Conservation (phyloP, 2,797 vertebrate genomes). For the Myotis pilosus region DNA sequence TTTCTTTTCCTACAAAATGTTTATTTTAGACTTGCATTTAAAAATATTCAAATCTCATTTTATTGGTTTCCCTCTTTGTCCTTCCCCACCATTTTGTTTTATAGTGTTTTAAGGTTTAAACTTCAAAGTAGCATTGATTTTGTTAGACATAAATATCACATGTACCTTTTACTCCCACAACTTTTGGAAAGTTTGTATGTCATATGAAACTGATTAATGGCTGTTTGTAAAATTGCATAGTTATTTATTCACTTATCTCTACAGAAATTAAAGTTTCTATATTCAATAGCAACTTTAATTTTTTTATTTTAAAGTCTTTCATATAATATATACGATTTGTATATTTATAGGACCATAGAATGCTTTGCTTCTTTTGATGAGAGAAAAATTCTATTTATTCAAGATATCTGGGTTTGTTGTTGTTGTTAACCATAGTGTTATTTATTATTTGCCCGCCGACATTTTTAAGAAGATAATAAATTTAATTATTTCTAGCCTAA, state of each 20-base stretch:
- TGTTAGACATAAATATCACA: neutral
- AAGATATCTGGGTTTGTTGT: neutral
- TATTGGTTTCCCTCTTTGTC: neutral
- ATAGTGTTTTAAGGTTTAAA: neutral
- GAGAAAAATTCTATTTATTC: neutral
- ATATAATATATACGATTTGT: neutral
- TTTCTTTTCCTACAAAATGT: neutral
- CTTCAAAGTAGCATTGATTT: neutral
- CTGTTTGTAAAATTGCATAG: neutral
- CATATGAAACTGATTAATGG: neutral
- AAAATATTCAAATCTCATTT: neutral
- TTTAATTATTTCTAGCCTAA: neutral
- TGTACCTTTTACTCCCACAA: neutral
- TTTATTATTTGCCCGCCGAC: neutral
- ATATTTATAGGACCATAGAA: neutral
- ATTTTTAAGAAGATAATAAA: neutral
- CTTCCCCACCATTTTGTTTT: neutral
- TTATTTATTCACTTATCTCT: neutral
- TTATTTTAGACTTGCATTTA: neutral
- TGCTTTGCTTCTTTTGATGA: neutral
- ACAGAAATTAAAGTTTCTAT: neutral
- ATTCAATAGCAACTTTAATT: neutral
- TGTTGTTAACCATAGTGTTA: neutral
- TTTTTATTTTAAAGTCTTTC: neutral
- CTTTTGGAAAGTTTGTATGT: neutral